phyloP scores from a whole-genome alignment of 2,113 vertebrate genomes.

The Ciconia maguari region DNA sequence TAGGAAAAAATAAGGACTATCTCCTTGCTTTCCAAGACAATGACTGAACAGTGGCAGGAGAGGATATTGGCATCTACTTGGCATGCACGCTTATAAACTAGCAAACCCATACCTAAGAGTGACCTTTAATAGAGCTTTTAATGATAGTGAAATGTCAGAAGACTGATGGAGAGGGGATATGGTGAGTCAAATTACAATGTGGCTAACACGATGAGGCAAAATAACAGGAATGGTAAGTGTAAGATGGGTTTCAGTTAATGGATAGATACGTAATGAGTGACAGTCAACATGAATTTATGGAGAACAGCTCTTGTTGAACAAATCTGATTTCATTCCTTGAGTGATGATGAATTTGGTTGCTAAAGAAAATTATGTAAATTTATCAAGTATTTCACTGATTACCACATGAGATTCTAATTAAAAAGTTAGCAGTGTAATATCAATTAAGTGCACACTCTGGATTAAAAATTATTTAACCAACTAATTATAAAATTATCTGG shows the following conservation, averaged over 20 bases:
- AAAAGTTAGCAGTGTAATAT: slow-evolving; percentile 2
- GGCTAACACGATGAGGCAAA: background rate
- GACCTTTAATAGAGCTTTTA: background rate
- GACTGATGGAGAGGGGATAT: background rate
- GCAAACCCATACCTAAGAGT: background rate
- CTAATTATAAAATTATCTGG: slow-evolving; percentile 36
- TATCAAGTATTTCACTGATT: slow-evolving; percentile 28
- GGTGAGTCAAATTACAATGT: background rate
- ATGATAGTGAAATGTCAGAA: background rate
- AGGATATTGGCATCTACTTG: background rate
- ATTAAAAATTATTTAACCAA: slow-evolving; percentile 34
- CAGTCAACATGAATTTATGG: background rate
- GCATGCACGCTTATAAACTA: background rate
- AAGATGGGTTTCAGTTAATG: background rate
- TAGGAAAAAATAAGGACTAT: background rate
- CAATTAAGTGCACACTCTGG: background rate
- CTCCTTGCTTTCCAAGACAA: background rate
- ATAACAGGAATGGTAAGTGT: background rate
- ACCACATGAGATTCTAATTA: slow-evolving; percentile 2
- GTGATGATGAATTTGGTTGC: background rate
- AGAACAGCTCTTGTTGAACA: background rate
- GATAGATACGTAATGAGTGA: background rate
- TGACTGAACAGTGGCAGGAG: background rate
- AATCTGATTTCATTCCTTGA: background rate
- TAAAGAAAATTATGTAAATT: slow-evolving; percentile 17